A percentile compares a stretch with the other conserved stretches of the same genome.
phyloP scores from a whole-genome alignment of 1,140 invertebrate genomes.

The Bombus impatiens region DNA sequence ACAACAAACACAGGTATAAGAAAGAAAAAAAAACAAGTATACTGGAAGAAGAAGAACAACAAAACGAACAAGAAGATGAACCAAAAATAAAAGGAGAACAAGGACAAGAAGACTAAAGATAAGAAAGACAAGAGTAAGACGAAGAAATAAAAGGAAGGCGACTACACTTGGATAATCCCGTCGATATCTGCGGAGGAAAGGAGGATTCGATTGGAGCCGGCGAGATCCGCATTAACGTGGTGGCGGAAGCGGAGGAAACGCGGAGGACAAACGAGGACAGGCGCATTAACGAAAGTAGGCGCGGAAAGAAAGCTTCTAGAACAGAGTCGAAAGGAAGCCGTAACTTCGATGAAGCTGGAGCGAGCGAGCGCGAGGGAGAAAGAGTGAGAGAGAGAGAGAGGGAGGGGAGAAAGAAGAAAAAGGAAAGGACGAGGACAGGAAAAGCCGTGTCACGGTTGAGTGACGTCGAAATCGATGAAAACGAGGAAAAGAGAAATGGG shows the following conservation, averaged over 20 bases:
- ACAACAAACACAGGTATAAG: too few relatives aligned
- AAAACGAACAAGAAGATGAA: rapidly evolving
- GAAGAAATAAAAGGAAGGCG: background rate
- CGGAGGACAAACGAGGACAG: conserved; percentile 20
- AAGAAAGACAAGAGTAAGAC: too few relatives aligned
- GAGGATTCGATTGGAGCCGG: background rate
- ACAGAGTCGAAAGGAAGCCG: background rate
- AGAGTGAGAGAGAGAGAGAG: background rate
- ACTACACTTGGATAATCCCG: conserved; percentile 23
- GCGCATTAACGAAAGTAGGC: conserved; percentile 29
- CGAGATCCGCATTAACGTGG: conserved; percentile 19
- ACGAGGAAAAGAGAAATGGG: conserved; percentile 12
- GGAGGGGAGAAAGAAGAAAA: background rate
- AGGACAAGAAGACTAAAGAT: too few relatives aligned
- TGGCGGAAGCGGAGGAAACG: background rate
- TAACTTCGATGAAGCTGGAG: background rate
- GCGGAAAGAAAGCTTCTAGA: conserved; percentile 31
- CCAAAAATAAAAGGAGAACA: too few relatives aligned
- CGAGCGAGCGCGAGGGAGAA: too few relatives aligned
- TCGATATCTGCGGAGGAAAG: conserved; percentile 23
- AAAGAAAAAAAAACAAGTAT: background rate
- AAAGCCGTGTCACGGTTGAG: conserved; percentile 65
- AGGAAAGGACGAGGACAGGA: conserved; percentile 24
- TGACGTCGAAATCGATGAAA: conserved; percentile 62
- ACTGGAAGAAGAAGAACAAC: background rate